Percentiles rank a stretch among this genome's conserved stretches.
These are phyloP conservation scores for Hyphantria cunea DNA, from an alignment of 1,140 invertebrate genomes.

Conservation along the genomic window DNA sequence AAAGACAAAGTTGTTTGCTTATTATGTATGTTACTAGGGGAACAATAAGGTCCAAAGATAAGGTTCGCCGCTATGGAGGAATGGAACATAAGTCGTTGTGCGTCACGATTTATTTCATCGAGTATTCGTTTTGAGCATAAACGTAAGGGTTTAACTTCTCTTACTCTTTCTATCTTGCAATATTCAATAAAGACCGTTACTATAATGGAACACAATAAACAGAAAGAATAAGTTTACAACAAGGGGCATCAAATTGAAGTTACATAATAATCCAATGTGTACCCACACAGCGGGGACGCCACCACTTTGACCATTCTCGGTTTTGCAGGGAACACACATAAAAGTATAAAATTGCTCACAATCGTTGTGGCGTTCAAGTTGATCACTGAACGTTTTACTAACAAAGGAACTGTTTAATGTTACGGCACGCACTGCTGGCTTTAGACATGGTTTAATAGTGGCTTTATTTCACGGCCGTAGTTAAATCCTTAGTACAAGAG, in stretches of 20 bases:
- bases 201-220: too few relatives aligned
- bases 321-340: conserved; percentile 51
- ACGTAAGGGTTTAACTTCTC: too few relatives aligned
- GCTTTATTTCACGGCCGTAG: conserved; percentile 50
- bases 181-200: too few relatives aligned
- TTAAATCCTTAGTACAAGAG: conserved; percentile 35
- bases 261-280: conserved; percentile 10
- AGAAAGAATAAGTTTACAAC: too few relatives aligned
- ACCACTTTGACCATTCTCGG: conserved; percentile 14
- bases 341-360: conserved; percentile 46
- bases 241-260: background rate
- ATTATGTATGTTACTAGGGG: too few relatives aligned
- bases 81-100: too few relatives aligned
- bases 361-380: conserved; percentile 48
- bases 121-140: too few relatives aligned
- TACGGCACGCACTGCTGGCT: conserved; percentile 57
- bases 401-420: conserved; percentile 78
- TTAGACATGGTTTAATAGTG: conserved; percentile 56
- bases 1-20: too few relatives aligned
- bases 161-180: too few relatives aligned
- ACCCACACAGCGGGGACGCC: conserved; percentile 18
- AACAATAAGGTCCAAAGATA: too few relatives aligned
- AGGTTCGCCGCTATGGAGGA: too few relatives aligned
- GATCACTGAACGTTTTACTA: conserved; percentile 61
- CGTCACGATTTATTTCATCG: too few relatives aligned